Base-by-base conservation (phyloP, 1,140 invertebrate genomes). In the Scylla paramamosain region DNA sequence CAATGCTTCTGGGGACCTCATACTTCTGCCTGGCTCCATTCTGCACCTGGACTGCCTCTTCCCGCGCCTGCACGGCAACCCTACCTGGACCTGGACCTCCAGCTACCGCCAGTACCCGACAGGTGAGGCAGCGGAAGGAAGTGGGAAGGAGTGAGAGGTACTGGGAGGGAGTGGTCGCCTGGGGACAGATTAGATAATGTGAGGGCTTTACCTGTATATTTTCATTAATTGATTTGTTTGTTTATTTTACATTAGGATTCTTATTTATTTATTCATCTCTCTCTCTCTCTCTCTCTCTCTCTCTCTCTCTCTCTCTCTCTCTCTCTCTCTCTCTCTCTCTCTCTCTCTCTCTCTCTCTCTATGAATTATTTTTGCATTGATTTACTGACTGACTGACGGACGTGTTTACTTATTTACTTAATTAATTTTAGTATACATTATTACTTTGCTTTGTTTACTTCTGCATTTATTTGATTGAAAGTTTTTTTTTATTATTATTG, bases 31-130 rank as follows among this genome's bases (percentile, higher is more conserved):
- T 0, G 98, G 98, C 95, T 98, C 98, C 96, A 98, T 98, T 0
- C 96, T 99, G 0, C 98, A 98, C 96, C 97, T 99, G 87, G 98
- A 99, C 96, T 99, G 98, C 96, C 97, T 99, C 92, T 98, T 98
- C 96, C 97, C 98, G 0, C 97, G 98, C 92, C 97, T 97, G 67
- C 96, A 98, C 39, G 98, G 98, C 0, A 98, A 98, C 94, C 98
- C 98, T 0, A 98, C 98, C 95, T 99, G 98, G 98, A 98, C 98
- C n/a, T 99, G 98, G 98, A 98, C 98, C 0, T 98, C 98, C 67
- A 98, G 97, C 16, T 98, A 98, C 96, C 97, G 98, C 95, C 97
- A 98, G 96, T 98, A 98, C 96, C 97, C 97, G 20, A 98, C 98
- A 96, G 98, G 98, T 98, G 96, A 97, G 92, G 45, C 28, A 6